Evolutionary conservation across 2,113 vertebrate genomes (phyloP).

Genomic region (Eulacestoma nigropectus): DNA sequence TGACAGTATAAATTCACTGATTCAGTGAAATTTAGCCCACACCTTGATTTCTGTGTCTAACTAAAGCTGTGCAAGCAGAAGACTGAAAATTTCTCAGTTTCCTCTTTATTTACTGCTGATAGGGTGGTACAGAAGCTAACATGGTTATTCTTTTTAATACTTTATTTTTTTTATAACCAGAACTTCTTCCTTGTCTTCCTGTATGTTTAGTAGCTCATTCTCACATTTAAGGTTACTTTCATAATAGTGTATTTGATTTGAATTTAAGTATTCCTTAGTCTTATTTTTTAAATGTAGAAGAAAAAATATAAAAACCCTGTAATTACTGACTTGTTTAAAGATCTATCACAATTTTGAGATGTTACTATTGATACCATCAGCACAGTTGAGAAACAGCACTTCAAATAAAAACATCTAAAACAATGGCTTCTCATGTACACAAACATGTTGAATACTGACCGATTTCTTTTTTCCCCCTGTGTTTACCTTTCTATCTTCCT

Average conservation of each 20-base stretch:
- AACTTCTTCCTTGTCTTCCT: background rate
- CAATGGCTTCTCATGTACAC: background rate
- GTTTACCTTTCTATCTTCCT: background rate
- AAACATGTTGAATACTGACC: background rate
- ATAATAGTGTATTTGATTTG: background rate
- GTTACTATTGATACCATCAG: background rate
- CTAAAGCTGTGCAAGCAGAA: conserved; percentile 4
- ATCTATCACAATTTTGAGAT: background rate
- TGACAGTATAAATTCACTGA: conserved; percentile 35
- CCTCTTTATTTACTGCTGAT: background rate
- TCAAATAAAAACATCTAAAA: background rate
- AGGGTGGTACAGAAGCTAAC: background rate
- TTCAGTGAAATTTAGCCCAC: conserved; percentile 26
- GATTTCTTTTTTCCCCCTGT: background rate
- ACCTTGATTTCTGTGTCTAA: background rate
- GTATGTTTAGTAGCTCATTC: background rate
- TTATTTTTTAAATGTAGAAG: background rate
- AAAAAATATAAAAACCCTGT: background rate
- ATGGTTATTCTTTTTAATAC: background rate
- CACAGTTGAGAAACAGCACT: background rate
- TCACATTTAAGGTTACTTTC: background rate
- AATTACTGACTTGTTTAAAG: background rate
- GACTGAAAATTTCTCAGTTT: background rate
- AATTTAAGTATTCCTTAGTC: background rate
- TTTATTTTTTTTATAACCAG: background rate